These are phyloP conservation scores for Odontocolon sp. DNA, from an alignment of 2,888 invertebrate species.

Conservation along the genomic window DNA sequence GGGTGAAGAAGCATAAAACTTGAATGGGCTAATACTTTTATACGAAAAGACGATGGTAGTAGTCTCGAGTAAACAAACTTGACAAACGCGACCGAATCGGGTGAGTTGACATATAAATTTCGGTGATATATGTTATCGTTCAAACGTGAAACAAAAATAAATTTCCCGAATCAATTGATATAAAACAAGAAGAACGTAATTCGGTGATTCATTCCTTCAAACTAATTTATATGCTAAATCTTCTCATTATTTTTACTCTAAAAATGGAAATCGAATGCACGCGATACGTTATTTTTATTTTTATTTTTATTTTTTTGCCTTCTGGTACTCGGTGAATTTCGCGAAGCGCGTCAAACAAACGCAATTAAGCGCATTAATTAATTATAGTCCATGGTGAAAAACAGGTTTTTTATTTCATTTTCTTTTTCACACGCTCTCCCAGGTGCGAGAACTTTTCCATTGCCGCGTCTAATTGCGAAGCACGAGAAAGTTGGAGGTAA, in stretches of 20 bases:
- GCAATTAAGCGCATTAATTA: slow-evolving; percentile 51
- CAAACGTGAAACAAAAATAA: slow-evolving; percentile 13
- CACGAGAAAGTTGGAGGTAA: slow-evolving; percentile 17
- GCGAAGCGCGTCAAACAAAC: slow-evolving; percentile 21
- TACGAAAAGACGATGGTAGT: background rate
- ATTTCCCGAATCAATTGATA: background rate
- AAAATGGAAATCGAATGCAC: slow-evolving; percentile 39
- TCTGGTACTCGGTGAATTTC: background rate
- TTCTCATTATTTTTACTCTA: slow-evolving; percentile 39
- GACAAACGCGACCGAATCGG: slow-evolving; percentile 3
- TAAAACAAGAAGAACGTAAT: background rate
- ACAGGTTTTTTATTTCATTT: slow-evolving; percentile 10
- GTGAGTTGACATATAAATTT: background rate
- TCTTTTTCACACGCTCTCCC: background rate
- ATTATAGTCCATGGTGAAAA: slow-evolving; percentile 25
- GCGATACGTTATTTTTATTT: background rate
- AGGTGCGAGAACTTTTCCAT: slow-evolving; percentile 16
- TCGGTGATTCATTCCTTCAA: background rate
- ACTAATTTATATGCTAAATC: slow-evolving; percentile 54
- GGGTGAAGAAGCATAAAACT: slow-evolving; percentile 23
- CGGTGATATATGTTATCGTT: background rate
- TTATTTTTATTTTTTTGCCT: no score
- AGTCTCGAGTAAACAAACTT: slow-evolving; percentile 25
- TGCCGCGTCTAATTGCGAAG: slow-evolving; percentile 31
- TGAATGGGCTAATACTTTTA: slow-evolving; percentile 40